Conservation (phyloP, 1,140 invertebrate species). For the Dendroctonus valens region DNA sequence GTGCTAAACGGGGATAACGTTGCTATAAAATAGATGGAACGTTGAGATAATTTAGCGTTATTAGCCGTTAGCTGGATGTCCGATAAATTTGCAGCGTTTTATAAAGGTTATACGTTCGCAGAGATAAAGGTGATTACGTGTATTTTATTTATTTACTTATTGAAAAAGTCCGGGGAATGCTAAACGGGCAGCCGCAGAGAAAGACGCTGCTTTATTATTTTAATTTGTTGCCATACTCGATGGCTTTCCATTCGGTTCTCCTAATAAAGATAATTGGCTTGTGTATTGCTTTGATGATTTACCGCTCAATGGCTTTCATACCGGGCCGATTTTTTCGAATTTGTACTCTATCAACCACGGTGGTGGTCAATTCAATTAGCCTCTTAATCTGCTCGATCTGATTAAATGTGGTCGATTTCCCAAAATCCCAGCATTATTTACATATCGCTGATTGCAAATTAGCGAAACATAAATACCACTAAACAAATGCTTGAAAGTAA, state of each 20-base stretch:
- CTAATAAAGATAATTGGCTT: constrained; percentile 7
- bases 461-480: too few species aligned
- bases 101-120: constrained; percentile 21
- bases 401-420: too few species aligned
- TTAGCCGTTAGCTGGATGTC: constrained; percentile 25
- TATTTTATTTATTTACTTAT: constrained; percentile 33
- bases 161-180: constrained; percentile 23
- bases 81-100: constrained; percentile 26
- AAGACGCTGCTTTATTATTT: constrained; percentile 27
- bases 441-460: too few species aligned
- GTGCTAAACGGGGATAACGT: constrained; percentile 17
- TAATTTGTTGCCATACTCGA: constrained; percentile 15
- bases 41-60: constrained; percentile 29
- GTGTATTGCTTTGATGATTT: constrained; percentile 7
- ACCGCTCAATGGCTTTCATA: constrained; percentile 1
- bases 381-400: too few species aligned
- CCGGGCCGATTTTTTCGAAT: not conserved
- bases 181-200: constrained; percentile 5
- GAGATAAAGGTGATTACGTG: constrained; percentile 28
- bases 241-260: constrained; percentile 11
- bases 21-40: constrained; percentile 30
- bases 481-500: constrained; percentile 13
- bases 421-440: too few species aligned
- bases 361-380: too few species aligned
- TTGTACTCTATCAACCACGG: too few species aligned